Base-by-base conservation (phyloP, 2,113 vertebrate genomes). In the Carettochelys insculpta region DNA sequence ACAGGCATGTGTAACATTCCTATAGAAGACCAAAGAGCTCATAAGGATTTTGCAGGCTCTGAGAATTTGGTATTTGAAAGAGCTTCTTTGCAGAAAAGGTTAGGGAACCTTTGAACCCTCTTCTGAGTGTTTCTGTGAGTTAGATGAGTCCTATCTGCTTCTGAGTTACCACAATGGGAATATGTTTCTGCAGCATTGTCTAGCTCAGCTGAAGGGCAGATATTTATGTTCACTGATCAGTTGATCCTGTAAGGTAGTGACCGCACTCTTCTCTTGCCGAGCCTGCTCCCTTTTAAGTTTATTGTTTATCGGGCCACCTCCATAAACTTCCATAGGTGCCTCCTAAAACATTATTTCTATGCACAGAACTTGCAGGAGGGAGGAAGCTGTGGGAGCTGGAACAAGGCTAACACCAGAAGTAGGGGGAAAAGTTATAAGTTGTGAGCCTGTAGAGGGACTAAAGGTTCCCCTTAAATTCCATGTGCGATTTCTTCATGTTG, bases 31-130 rank as follows among this genome's bases (percentile, higher is more conserved):
- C 79, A 56, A 8, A 92, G 50, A 73, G 6, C 85, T 89, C 89
- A 71, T 83, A 94, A 86, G 95, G 85, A 52, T 88, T 95, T 94
- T 94, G 90, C 87, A 92, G 34, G 83, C 85, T 89, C 48, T 93
- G 81, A 68, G 85, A 93, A 90, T 84, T 86, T 87, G 54, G 38
- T 91, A 82, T 95, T 88, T 92, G 90, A 95, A 94, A 82, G 89
- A 61, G 92, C 92, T 87, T 94, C 76, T 89, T 84, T 80, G 41
- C 82, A 61, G 76, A 93, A 95, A 80, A 83, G 86, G 58, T 1
- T 1, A 34, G 80, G 48, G 80, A 93, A 61, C 61, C 19, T 75
- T 75, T 75, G 43, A 12, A 75, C 11, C 71, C 41, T 65, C 89
- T 87, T 45, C 77, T 58, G 53, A 89, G 51, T 27, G 45, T 93